Base-by-base conservation (phyloP, 2,113 vertebrate genomes). In the Boleophthalmus pectinirostris region DNA sequence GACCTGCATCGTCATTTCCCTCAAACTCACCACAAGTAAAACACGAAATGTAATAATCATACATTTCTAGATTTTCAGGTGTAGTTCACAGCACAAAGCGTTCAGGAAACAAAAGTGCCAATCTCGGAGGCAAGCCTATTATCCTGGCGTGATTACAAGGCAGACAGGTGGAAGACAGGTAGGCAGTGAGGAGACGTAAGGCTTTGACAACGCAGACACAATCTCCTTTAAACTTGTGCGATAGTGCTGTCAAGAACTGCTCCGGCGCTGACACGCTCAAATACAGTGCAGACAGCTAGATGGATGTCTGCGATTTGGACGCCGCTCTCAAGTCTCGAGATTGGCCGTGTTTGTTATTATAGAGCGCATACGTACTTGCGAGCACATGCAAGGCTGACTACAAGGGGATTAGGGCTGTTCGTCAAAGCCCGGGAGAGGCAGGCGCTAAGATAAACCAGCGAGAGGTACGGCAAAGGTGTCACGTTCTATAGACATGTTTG, bases 161-260 rank as follows among this genome's bases (percentile, higher is more conserved):
- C 87, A 88, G 91, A 92, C 90, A 91, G 88, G 82, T 87, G 90
- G 90, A 90, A 73, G 87, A 86, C 91, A 91, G 88, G 87, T 85
- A 90, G 84, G 85, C 87, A 85, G 83, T 81, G 83, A 80, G 88
- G 86, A 90, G 87, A 91, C 89, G 85, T 68, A 86, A 88, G 77
- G 76, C 79, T 80, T 75, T 87, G 90, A 92, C 87, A 87, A 86
- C 75, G 83, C 80, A 90, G 56, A 58, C 81, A 91, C 84, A 87
- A 91, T 91, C 88, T 89, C 73, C 76, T 83, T 87, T 85, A 90
- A 93, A 89, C 81, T 72, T 68, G 69, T 81, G 79, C 79, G 88
- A 92, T 91, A 89, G 87, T 84, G 87, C 73, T 88, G 85, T 87
- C 88, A 87, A 67, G 23, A 81, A 57, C 82, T 74, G 78, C 64